These are phyloP conservation scores for Palythoa heliodiscus DNA, from an alignment of 92 coral and sea anemone genomes.

Conservation along the genomic window DNA sequence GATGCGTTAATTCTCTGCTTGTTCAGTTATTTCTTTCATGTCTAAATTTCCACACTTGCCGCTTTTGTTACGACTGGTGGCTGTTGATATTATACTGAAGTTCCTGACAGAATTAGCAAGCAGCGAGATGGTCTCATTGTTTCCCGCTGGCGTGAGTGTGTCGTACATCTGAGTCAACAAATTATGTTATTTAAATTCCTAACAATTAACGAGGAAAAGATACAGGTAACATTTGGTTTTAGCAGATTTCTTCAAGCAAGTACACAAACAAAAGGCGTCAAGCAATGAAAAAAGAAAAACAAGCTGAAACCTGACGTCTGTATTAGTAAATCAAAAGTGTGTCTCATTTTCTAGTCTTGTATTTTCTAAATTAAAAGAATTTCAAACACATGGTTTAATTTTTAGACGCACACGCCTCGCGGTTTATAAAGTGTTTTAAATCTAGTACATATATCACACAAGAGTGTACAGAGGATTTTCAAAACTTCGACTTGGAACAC, in stretches of 20 bases:
- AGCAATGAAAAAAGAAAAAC: background rate
- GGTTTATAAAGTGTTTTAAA: background rate
- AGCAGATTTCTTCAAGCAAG: slow-evolving; percentile 10
- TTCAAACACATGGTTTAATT: background rate
- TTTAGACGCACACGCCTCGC: background rate
- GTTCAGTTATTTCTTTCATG: slow-evolving; percentile 23
- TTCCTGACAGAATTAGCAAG: slow-evolving; percentile 30
- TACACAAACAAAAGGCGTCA: background rate
- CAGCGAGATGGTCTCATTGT: background rate
- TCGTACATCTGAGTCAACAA: slow-evolving; percentile 2
- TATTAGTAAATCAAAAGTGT: background rate
- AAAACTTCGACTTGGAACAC: slow-evolving; percentile 6
- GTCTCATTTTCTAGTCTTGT: background rate
- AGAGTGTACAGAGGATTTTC: slow-evolving; percentile 29
- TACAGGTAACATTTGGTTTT: slow-evolving; percentile 28
- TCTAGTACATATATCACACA: background rate
- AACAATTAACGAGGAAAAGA: background rate
- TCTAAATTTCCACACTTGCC: slow-evolving; percentile 19
- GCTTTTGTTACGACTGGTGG: slow-evolving; percentile 43
- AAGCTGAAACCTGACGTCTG: background rate
- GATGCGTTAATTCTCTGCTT: slow-evolving; percentile 12
- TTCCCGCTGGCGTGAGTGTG: background rate
- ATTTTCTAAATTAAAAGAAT: background rate
- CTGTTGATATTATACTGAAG: slow-evolving; percentile 1
- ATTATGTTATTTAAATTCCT: slow-evolving; percentile 24